A percentile compares a stretch with the other conserved stretches of the same genome.
phyloP scores from a whole-genome alignment of 2,797 vertebrate species.

The Gorsachius magnificus region DNA sequence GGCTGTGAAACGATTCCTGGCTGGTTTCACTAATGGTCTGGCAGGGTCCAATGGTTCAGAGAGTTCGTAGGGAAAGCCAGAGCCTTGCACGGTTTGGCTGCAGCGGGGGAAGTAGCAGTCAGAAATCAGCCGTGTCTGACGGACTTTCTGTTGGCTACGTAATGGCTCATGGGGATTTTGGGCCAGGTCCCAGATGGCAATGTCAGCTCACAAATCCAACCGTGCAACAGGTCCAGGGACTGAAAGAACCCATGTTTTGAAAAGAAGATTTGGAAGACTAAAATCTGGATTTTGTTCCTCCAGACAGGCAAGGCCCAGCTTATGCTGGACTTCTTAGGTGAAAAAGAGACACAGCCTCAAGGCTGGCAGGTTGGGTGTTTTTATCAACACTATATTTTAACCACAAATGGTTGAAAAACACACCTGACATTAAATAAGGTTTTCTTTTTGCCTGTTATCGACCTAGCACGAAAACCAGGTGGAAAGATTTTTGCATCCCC shows the following conservation, averaged over 20 bases:
- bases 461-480: neutral
- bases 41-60: rapidly evolving
- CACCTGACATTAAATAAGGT: neutral
- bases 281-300: neutral
- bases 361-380: neutral
- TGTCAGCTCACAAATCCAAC: neutral
- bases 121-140: neutral
- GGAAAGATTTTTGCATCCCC: neutral
- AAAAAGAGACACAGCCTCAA: neutral
- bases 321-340: neutral
- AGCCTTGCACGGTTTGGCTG: neutral
- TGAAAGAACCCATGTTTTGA: neutral
- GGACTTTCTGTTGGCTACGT: neutral
- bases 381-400: neutral
- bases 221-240: neutral
- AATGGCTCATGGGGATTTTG: neutral
- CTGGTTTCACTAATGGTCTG: neutral
- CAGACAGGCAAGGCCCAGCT: neutral
- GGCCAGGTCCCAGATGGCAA: neutral
- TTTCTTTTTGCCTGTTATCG: neutral
- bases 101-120: neutral
- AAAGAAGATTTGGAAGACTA: neutral
- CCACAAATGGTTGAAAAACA: neutral
- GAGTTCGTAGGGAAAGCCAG: neutral
- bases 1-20: neutral